Conservation (phyloP, 2,888 invertebrate species). For the Dastarcus helophoroides region DNA sequence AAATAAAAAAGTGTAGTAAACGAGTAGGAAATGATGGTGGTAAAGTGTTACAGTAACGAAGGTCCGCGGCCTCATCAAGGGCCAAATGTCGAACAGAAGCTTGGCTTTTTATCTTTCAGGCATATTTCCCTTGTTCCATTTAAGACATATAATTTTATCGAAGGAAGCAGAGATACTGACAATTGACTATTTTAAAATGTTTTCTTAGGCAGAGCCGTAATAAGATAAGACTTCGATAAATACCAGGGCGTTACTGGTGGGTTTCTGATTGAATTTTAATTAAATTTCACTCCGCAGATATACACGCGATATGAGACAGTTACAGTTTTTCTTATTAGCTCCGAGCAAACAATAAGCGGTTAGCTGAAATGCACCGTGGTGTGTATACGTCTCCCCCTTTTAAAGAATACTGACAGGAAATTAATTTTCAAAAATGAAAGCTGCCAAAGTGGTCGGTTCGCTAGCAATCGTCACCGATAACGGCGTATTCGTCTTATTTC, state of each 20-base stretch:
- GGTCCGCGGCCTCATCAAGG: constrained; percentile 24
- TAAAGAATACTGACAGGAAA: constrained; percentile 42
- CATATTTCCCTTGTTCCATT: constrained; percentile 28
- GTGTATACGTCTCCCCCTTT: constrained; percentile 33
- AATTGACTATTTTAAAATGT: constrained; percentile 39
- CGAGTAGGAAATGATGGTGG: too few relatives aligned
- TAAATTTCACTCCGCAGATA: constrained; percentile 35
- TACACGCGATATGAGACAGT: constrained; percentile 32
- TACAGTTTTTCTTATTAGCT: constrained; percentile 38
- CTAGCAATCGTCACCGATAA: constrained; percentile 35
- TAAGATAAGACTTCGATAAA: constrained; percentile 37
- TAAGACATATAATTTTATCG: constrained; percentile 31
- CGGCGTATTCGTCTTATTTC: constrained; percentile 36
- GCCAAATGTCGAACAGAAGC: too few relatives aligned
- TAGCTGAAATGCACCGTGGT: constrained; percentile 33
- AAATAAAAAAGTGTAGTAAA: too few relatives aligned
- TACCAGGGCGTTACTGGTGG: constrained; percentile 32
- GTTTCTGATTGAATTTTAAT: constrained; percentile 41
- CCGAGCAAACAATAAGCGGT: constrained; percentile 35
- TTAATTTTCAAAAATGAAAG: constrained; percentile 42
- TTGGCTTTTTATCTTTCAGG: constrained; percentile 29
- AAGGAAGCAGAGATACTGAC: constrained; percentile 30
- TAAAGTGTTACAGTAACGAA: constrained; percentile 25
- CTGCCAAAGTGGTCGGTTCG: constrained; percentile 33
- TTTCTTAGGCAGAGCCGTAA: constrained; percentile 35